A percentile compares a stretch with the other conserved stretches of the same genome.
These are phyloP conservation scores for Dipodomys spectabilis DNA, from an alignment of 2,113 vertebrate genomes.

Conservation along the genomic window DNA sequence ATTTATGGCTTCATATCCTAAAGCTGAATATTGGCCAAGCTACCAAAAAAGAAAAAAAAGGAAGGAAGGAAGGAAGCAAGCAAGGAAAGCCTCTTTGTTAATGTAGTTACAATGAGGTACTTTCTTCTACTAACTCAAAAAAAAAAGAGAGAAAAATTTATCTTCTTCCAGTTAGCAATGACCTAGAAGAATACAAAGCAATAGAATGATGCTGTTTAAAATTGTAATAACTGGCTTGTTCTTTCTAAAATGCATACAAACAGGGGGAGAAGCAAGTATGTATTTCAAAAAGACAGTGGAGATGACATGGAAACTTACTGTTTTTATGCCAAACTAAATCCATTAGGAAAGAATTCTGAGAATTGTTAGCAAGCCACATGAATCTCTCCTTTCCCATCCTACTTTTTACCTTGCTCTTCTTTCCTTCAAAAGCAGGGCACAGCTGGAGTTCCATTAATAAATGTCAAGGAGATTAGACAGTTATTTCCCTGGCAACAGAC, in stretches of 20 bases:
- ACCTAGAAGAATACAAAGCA: slow-evolving; percentile 43
- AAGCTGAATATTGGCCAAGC: slow-evolving; percentile 53
- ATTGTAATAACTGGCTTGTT: slow-evolving; percentile 2
- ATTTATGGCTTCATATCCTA: slow-evolving; percentile 6
- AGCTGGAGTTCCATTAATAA: slow-evolving; percentile 30
- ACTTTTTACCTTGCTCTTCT: neutral
- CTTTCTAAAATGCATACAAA: slow-evolving; percentile 50
- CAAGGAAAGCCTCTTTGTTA: slow-evolving; percentile 50
- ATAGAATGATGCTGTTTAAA: neutral
- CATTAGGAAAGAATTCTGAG: neutral
- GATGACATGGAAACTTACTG: neutral
- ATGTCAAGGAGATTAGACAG: neutral
- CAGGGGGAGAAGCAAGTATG: neutral
- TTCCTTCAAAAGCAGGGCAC: neutral
- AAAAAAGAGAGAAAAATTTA: slow-evolving; percentile 8
- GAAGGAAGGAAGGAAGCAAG: neutral
- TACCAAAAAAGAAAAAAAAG: slow-evolving; percentile 6
- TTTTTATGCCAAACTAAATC: neutral
- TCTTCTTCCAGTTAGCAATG: slow-evolving; percentile 48
- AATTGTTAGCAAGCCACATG: neutral
- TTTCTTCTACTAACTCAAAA: slow-evolving; percentile 15
- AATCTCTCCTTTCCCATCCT: neutral
- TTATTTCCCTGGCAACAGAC: neutral
- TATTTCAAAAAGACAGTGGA: slow-evolving; percentile 7
- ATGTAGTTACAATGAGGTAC: slow-evolving; percentile 62